Evolutionary conservation across 2,888 invertebrate genomes (phyloP).

Genomic region (Salticus scenicus): DNA sequence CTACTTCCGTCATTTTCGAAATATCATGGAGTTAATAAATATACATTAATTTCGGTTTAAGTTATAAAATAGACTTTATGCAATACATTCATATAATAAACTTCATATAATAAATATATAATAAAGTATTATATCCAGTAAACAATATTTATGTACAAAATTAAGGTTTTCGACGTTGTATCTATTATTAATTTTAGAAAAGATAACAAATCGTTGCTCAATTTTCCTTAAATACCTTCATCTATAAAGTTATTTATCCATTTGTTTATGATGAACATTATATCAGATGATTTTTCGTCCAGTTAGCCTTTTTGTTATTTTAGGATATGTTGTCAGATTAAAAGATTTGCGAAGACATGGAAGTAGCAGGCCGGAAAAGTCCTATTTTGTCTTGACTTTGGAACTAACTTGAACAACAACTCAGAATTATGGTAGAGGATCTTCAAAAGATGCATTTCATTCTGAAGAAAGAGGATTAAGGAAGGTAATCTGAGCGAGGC

Average conservation of each 20-base stretch:
- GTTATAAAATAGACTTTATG: too few species aligned
- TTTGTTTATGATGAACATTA: slow-evolving; percentile 47
- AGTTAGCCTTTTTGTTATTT: too few species aligned
- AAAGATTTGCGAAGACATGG: slow-evolving; percentile 42
- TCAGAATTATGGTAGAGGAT: slow-evolving; percentile 44
- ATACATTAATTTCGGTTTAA: too few species aligned
- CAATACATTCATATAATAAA: too few species aligned
- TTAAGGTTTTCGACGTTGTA: too few species aligned
- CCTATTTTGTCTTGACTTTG: slow-evolving; percentile 62
- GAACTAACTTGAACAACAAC: slow-evolving; percentile 11
- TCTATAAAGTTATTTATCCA: not conserved
- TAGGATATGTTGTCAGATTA: slow-evolving; percentile 65
- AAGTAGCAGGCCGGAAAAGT: slow-evolving; percentile 34
- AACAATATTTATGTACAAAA: too few species aligned
- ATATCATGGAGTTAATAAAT: too few species aligned
- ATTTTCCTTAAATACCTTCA: not conserved
- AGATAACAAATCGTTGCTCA: slow-evolving; percentile 22
- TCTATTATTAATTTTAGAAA: too few species aligned
- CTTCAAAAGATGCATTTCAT: slow-evolving; percentile 57
- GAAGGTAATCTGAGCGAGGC: slow-evolving; percentile 33
- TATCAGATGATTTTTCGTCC: too few species aligned
- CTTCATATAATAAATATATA: too few species aligned
- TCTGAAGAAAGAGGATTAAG: slow-evolving; percentile 23
- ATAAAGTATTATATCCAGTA: too few species aligned
- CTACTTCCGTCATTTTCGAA: too few species aligned